Percentiles rank a stretch among this genome's conserved stretches.
phyloP scores from a whole-genome alignment of 2,113 vertebrate genomes.

The Scolopax mira region DNA sequence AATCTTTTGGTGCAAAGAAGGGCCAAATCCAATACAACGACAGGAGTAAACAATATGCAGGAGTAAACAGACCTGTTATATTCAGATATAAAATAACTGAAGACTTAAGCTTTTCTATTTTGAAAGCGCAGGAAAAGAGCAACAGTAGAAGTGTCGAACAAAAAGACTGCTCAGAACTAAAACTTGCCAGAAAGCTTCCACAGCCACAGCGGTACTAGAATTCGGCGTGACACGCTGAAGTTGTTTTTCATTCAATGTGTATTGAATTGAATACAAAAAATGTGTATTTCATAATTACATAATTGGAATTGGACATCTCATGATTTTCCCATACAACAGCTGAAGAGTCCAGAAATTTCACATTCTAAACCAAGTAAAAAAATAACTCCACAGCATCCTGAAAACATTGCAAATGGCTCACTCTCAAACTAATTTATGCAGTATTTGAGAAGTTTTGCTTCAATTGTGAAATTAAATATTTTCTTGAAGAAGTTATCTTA shows the following conservation, averaged over 20 bases:
- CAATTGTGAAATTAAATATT: not conserved
- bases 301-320: not conserved
- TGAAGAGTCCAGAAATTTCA: not conserved
- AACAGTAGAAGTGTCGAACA: not conserved
- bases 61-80: not conserved
- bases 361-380: not conserved
- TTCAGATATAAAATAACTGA: not conserved
- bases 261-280: too few relatives aligned
- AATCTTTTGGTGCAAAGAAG: not conserved
- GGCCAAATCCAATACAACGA: not conserved
- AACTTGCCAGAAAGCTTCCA: not conserved
- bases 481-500: not conserved
- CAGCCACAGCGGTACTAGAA: not conserved
- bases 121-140: not conserved
- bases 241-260: not conserved
- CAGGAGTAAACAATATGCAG: rapidly evolving
- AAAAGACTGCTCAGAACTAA: not conserved
- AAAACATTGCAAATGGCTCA: not conserved
- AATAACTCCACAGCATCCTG: not conserved
- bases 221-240: not conserved
- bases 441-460: not conserved
- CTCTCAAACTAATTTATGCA: not conserved
- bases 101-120: not conserved
- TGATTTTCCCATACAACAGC: not conserved
- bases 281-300: not conserved